Evolutionary conservation across 53 echinoderm and acorn worm species (phyloP).

Genomic region (Hippasteria phrygiana): DNA sequence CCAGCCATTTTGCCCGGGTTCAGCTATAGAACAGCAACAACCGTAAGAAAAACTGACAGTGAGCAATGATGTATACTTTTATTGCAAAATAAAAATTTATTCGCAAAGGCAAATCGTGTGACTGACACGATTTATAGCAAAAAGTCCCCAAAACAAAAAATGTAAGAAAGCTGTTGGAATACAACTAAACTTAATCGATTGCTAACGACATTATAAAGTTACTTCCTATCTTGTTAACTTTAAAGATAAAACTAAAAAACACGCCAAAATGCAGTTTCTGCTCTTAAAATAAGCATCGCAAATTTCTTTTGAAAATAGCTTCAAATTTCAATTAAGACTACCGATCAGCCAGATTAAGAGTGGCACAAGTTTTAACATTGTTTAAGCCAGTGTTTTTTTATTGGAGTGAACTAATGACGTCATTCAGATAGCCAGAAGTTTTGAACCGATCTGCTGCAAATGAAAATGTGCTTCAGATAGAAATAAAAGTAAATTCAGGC

Average conservation of each 20-base stretch:
- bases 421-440: neutral
- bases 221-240: too few relatives aligned
- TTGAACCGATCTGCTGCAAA: constrained; percentile 5
- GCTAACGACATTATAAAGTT: neutral
- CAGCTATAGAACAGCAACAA: neutral
- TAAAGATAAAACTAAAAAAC: neutral
- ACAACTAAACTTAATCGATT: constrained; percentile 20
- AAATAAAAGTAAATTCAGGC: neutral
- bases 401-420: constrained; percentile 25
- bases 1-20: too few relatives aligned
- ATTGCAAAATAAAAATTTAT: constrained; percentile 77
- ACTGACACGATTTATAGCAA: constrained; percentile 60
- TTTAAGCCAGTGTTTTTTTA: neutral
- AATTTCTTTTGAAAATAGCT: neutral
- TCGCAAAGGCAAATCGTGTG: constrained; percentile 65
- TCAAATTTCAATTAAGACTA: neutral
- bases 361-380: neutral
- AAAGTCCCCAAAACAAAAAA: constrained; percentile 50
- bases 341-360: neutral
- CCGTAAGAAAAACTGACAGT: neutral
- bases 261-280: neutral
- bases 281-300: neutral
- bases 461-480: neutral
- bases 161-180: constrained; percentile 7
- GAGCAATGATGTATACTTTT: constrained; percentile 13